Evolutionary conservation across 2,797 vertebrate genomes (phyloP), one percentile per base, ranked within the genome.

Genomic region (Sebastes minor): DNA sequence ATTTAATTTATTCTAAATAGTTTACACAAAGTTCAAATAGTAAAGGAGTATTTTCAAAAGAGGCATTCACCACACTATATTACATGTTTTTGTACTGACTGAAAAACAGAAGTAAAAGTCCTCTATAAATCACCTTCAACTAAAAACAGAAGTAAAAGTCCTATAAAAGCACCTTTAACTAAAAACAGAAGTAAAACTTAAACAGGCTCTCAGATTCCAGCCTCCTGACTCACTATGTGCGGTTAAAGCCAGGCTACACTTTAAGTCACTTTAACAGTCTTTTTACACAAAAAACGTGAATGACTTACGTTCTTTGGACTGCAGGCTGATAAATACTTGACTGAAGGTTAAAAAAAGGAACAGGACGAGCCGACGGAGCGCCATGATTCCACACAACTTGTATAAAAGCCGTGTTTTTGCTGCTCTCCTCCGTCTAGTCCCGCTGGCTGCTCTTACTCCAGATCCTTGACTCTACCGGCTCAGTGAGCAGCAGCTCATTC

Each of bases 271-370:
- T 42, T 42, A 42, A 38, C 35, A 42, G 38, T 42, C 38, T 14
- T 25, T 42, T 57, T 6, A 56, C 8, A 62, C 52, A 57, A 16
- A 42, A 32, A 3, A 4, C 14, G 1, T 38, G 25, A 56, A 52
- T 14, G 55, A 95, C 96, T 96, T 86, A 97, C 96, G 93, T 91
- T 96, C 94, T 90, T 96, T 95, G 2, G 94, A 91, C 78, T 96
- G 95, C 13, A 90, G 84, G 80, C 87, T 92, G 91, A 88, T 76
- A 74, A 89, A 94, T 67, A 95, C 65, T 49, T 78, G 85, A 81
- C 60, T 88, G 63, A 91, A 79, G 88, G 94, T 94, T 93, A 97
- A 74, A 89, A 93, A 88, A 0, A 92, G 60, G 80, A 71, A 71
- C 8, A 93, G 23, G 78, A 70, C 76, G 78, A 90, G 25, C 38